phyloP scores from a whole-genome alignment of 2,113 vertebrate species.

The Jacana jacana region DNA sequence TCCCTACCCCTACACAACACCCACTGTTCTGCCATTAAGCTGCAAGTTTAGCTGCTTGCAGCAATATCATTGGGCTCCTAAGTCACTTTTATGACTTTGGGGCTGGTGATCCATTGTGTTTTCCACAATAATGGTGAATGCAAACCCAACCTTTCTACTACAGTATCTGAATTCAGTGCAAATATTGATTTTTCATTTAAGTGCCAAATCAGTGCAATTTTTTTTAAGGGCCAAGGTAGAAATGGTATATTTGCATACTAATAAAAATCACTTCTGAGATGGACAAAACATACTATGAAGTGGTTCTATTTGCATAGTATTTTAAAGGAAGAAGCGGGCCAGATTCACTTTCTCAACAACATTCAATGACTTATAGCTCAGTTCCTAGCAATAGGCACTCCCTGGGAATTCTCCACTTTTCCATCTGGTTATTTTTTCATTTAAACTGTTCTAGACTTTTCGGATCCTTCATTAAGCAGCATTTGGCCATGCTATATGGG shows the following conservation, averaged over 20 bases:
- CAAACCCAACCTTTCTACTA: background rate
- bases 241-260: background rate
- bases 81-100: background rate
- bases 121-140: background rate
- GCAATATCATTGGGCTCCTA: background rate
- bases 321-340: background rate
- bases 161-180: background rate
- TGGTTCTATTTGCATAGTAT: background rate
- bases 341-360: background rate
- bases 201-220: background rate
- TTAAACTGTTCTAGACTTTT: conserved; percentile 17
- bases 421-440: conserved; percentile 35
- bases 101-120: background rate
- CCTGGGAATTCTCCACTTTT: background rate
- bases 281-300: background rate
- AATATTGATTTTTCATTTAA: background rate
- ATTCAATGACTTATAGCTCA: background rate
- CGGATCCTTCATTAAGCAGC: conserved; percentile 34
- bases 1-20: background rate
- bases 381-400: background rate
- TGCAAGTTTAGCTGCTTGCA: background rate
- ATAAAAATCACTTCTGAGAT: background rate
- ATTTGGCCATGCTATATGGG: conserved; percentile 40
- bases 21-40: background rate
- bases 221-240: background rate